These are phyloP conservation scores for Gopherus evgoodei DNA, from an alignment of 2,113 vertebrate genomes.

Conservation along the genomic window DNA sequence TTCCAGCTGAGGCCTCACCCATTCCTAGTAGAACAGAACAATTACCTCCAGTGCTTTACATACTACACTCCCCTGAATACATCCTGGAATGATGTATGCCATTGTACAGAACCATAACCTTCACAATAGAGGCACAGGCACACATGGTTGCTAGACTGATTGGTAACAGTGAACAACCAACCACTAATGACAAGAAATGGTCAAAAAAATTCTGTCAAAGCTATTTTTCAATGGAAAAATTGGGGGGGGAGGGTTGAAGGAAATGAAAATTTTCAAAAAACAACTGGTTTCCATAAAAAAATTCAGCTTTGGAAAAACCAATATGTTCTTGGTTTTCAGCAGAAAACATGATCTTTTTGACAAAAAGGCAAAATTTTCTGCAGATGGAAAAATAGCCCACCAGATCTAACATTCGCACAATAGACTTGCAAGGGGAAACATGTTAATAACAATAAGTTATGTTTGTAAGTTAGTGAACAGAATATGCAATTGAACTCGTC, in stretches of 20 bases:
- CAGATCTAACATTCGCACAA: background rate
- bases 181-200: background rate
- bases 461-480: background rate
- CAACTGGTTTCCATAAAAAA: background rate
- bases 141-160: background rate
- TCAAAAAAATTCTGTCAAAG: background rate
- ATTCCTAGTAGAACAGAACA: background rate
- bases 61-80: background rate
- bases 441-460: background rate
- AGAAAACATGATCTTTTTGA: background rate
- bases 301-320: background rate
- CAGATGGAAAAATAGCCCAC: background rate
- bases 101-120: accelerated
- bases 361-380: background rate
- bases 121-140: accelerated
- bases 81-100: background rate
- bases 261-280: background rate
- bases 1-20: background rate
- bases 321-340: background rate
- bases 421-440: background rate
- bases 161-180: accelerated
- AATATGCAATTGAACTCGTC: background rate
- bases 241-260: background rate
- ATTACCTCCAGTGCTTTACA: background rate
- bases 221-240: background rate